These are phyloP conservation scores for Aspidiotus rigidus DNA, from an alignment of 2,888 invertebrate species.

Conservation along the genomic window DNA sequence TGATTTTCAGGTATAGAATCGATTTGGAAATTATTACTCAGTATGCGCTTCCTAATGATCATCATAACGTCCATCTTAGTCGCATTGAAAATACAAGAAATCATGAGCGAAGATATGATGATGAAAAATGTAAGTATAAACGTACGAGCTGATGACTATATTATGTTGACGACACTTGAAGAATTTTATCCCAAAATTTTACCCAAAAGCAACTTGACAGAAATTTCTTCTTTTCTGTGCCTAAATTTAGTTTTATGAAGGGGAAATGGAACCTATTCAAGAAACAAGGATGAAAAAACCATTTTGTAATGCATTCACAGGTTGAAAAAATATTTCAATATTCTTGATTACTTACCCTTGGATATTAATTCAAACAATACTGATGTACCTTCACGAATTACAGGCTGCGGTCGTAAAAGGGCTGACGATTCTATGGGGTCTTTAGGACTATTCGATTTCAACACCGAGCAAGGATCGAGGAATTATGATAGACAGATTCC, in stretches of 20 bases:
- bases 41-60: slow-evolving; percentile 28
- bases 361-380: too few relatives aligned
- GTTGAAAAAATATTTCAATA: slow-evolving; percentile 43
- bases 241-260: slow-evolving; percentile 36
- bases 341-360: too few relatives aligned
- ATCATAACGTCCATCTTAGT: slow-evolving; percentile 20
- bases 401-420: slow-evolving; percentile 67
- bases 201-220: too few relatives aligned
- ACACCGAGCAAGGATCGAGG: too few relatives aligned
- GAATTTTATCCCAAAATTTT: too few relatives aligned
- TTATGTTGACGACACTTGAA: too few relatives aligned
- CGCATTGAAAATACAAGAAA: slow-evolving; percentile 24
- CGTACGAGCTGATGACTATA: too few relatives aligned
- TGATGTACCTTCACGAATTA: too few relatives aligned
- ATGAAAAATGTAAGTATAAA: slow-evolving; percentile 40
- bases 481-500: too few relatives aligned
- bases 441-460: slow-evolving; percentile 41
- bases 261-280: slow-evolving; percentile 40
- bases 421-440: slow-evolving; percentile 59
- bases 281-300: slow-evolving; percentile 62
- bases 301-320: slow-evolving; percentile 82
- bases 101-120: slow-evolving; percentile 40
- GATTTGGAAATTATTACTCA: neutral
- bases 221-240: slow-evolving; percentile 29
- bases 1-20: too few relatives aligned